Conservation (phyloP, 2,113 vertebrate species). For the Accipiter virgatus region DNA sequence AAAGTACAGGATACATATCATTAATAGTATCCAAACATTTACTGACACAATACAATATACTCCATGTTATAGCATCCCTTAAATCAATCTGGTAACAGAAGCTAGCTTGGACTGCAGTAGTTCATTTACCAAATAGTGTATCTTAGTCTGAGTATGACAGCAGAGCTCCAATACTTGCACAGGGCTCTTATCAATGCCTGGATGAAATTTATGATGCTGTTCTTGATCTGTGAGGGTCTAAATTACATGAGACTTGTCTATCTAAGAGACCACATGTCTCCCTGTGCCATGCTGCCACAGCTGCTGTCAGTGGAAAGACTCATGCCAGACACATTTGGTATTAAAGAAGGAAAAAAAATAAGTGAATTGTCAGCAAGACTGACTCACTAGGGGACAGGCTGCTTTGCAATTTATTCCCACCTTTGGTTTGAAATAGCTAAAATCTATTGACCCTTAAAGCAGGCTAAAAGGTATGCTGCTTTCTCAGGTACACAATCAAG, state of each 20-base stretch:
- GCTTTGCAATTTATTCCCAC: constrained; percentile 6
- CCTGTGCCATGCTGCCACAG: neutral
- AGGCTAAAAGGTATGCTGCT: neutral
- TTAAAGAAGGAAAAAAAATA: neutral
- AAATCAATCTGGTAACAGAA: neutral
- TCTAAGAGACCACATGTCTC: neutral
- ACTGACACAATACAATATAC: neutral
- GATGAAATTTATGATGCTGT: neutral
- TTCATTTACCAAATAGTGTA: neutral
- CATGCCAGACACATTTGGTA: neutral
- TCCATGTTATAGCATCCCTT: neutral
- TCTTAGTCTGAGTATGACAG: neutral
- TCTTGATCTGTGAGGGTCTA: neutral
- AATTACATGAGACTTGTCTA: neutral
- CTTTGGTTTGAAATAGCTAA: constrained; percentile 1
- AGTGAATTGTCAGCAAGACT: neutral
- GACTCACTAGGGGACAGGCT: neutral
- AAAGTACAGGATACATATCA: neutral
- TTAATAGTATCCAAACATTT: neutral
- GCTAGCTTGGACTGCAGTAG: neutral
- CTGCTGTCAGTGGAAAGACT: constrained; percentile 5
- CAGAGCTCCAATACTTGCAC: neutral
- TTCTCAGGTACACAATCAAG: neutral
- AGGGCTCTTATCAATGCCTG: neutral
- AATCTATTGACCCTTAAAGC: neutral